Base-by-base conservation (phyloP, 37 sponge, comb jelly and placozoan genomes). In the Oopsacas minuta region DNA sequence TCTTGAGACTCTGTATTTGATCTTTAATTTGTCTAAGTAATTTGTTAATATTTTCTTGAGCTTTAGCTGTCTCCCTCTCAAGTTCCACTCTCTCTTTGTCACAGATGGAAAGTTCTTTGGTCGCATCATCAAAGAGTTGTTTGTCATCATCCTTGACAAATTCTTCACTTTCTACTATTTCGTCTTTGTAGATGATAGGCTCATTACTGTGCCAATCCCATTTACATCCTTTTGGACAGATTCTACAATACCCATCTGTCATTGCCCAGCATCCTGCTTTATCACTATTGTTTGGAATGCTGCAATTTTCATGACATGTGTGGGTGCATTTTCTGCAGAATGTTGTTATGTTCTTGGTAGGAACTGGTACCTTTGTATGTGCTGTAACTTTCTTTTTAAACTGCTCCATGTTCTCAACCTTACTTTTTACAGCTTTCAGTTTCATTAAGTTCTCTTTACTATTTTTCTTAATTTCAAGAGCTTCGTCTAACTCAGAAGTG, bases 211-310 rank as follows among this genome's bases (percentile, higher is more conserved):
- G 75, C 75, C 75, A 61, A 12, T 61, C 75, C 75, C 75, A 61
- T 3, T 25, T 61, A 61, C 75, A 61, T 3, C 28, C 28, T 3
- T 12, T 12, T 32, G 75, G 7, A 12, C 75, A 61, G 3, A 61
- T 61, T 12, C 75, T 61, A n/a, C 75, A 61, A 32, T 61, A 5
- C 30, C 75, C 75, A 12, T n/a, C 22, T 61, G 75, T 61, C 75
- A 61, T 61, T 61, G 75, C 75, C 75, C 75, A 61, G 28, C 75
- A 61, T 20, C 75, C 75, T 20, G 75, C 75, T n/a, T 61, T 61
- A 20, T 61, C 22, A 61, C 1, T 34, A 12, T 61, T 34, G 28
- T 61, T 12, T 61, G 75, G 75, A 61, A 61, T 61, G 20, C 17
- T 34, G 28, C 75, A 61, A 61, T 61, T n/a, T 12, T 61, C 75